phyloP scores from a whole-genome alignment of 2,888 invertebrate genomes.

The Philonicus albiceps region DNA sequence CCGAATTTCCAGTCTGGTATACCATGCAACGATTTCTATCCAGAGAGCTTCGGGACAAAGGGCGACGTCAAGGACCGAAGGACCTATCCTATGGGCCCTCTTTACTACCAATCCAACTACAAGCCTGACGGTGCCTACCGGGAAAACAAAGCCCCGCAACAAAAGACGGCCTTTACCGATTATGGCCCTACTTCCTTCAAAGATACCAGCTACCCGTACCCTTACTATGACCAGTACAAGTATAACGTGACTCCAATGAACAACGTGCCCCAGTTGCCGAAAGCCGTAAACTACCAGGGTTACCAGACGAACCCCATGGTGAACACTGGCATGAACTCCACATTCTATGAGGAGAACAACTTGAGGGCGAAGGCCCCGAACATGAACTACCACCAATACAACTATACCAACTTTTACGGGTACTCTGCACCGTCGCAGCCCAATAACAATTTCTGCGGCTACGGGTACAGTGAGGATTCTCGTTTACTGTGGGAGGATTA shows the following conservation, averaged over 20 bases:
- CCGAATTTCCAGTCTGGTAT: slow-evolving; percentile 45
- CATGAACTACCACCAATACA: slow-evolving; percentile 36
- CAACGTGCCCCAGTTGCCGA: slow-evolving; percentile 30
- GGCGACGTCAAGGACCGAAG: background rate
- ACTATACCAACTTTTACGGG: slow-evolving; percentile 44
- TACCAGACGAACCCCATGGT: background rate
- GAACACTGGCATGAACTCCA: background rate
- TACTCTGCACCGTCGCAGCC: slow-evolving; percentile 39
- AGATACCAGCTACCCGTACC: slow-evolving; percentile 17
- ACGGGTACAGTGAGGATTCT: slow-evolving; percentile 42
- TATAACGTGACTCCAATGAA: slow-evolving; percentile 51
- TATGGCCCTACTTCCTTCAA: background rate
- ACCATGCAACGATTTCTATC: slow-evolving; percentile 50
- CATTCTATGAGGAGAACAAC: slow-evolving; percentile 30
- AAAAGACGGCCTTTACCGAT: background rate
- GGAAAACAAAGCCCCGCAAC: slow-evolving; percentile 25
- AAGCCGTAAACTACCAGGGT: slow-evolving; percentile 20
- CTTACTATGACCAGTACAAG: slow-evolving; percentile 54
- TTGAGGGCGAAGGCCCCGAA: background rate
- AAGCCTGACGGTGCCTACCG: slow-evolving; percentile 16
- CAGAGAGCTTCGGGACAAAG: background rate
- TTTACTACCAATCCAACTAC: slow-evolving; percentile 38
- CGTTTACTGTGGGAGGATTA: slow-evolving; percentile 46
- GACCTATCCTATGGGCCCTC: background rate
- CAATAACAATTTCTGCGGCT: slow-evolving; percentile 44